Conservation (phyloP, 2,113 vertebrate species). For the Toxotes chatareus region DNA sequence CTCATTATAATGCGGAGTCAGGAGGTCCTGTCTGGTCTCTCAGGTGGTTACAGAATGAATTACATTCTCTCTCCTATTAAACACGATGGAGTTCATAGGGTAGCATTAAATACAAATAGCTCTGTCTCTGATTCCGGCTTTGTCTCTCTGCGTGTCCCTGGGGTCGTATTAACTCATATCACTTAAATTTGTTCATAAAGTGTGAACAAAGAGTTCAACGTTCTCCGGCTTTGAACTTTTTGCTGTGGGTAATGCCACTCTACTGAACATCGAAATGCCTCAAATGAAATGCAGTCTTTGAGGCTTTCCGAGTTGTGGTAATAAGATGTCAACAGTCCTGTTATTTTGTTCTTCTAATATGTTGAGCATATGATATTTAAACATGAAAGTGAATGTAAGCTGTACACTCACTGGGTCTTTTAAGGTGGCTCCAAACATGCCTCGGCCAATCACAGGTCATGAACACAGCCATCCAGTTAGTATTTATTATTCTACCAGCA, state of each 20-base stretch:
- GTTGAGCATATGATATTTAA: slow-evolving; percentile 1
- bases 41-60: slow-evolving; percentile 63
- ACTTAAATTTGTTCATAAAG: slow-evolving; percentile 5
- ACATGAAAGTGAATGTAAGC: neutral
- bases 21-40: slow-evolving; percentile 62
- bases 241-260: neutral
- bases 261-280: no score
- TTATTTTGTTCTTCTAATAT: neutral
- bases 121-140: slow-evolving; percentile 21
- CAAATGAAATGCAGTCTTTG: neutral
- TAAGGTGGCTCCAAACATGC: neutral
- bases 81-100: slow-evolving; percentile 53
- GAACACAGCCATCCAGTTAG: neutral
- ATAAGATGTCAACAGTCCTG: neutral
- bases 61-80: slow-evolving; percentile 59
- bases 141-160: slow-evolving; percentile 5
- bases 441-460: neutral
- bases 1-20: slow-evolving; percentile 65
- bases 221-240: slow-evolving; percentile 18
- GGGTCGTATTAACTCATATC: slow-evolving; percentile 35
- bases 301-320: neutral
- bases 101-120: slow-evolving; percentile 62
- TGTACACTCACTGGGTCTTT: neutral
- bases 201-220: slow-evolving; percentile 19
- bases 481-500: slow-evolving; percentile 69